These are phyloP conservation scores for Microcebus ravelobensis DNA, from an alignment of 2,113 vertebrate genomes.

Conservation along the genomic window DNA sequence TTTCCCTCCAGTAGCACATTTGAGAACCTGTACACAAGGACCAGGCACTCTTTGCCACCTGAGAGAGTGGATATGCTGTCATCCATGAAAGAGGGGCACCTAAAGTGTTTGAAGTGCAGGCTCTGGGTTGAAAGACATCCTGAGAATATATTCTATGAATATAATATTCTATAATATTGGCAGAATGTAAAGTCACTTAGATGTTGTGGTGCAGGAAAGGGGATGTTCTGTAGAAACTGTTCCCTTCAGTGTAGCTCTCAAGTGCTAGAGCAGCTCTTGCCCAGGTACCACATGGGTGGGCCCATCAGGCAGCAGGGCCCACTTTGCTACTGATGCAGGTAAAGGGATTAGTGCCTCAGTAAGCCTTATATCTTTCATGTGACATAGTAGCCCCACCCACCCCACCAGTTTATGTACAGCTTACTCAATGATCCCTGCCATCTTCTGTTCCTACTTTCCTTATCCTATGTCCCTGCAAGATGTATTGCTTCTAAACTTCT, in stretches of 20 bases:
- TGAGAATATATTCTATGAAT: slow-evolving; percentile 79
- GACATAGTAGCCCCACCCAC: rapidly evolving
- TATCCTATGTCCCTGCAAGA: not conserved
- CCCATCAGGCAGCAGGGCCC: not conserved
- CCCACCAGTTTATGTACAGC: too few relatives aligned
- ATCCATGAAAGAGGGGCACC: slow-evolving; percentile 89
- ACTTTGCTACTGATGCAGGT: not conserved
- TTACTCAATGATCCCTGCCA: not conserved
- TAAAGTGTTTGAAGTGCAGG: slow-evolving; percentile 90
- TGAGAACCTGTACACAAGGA: slow-evolving; percentile 88
- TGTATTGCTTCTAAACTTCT: not conserved
- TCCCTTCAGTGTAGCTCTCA: not conserved
- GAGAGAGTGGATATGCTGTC: slow-evolving; percentile 91
- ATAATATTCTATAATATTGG: not conserved
- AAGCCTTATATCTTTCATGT: not conserved
- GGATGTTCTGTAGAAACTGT: not conserved
- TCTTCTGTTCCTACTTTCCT: not conserved
- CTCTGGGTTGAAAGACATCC: slow-evolving; percentile 89
- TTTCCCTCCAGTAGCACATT: slow-evolving; percentile 88
- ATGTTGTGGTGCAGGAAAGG: not conserved
- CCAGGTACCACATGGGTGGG: not conserved
- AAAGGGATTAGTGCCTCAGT: not conserved
- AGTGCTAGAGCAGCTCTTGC: not conserved
- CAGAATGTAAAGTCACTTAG: not conserved
- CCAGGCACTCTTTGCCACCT: slow-evolving; percentile 89